Base-by-base conservation (phyloP, 1,140 invertebrate genomes). In the Nomia melanderi region DNA sequence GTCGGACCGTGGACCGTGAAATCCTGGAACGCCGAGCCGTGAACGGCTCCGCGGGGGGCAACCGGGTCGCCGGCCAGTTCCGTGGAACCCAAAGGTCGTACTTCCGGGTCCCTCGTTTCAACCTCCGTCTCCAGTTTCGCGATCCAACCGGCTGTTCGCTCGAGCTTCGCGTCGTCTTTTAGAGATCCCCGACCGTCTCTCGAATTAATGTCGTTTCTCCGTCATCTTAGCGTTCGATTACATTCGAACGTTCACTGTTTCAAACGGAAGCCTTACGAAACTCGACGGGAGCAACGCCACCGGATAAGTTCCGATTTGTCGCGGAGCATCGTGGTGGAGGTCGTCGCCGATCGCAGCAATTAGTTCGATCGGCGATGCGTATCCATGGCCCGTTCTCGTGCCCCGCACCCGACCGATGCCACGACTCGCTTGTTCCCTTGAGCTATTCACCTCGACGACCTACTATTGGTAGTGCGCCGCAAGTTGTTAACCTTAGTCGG, bases 401-500 rank as follows among this genome's bases (percentile, higher is more conserved):
- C 47, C 20, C 6, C 27, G 9, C 39, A 50, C 56, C 27, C 20
- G 33, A 36, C 33, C 36, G 27, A 71, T 78, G 31, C 79, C 59
- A n/a, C n/a, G 14, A 4, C 20, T 60, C 60, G 47, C 57, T 44
- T 44, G 78, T 77, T 77, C 44, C 59, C 33, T 63, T 41, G 47
- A 59, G 29, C 54, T 41, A n/a, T 64, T 36, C 72, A 39, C 47
- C 80, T 67, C 70, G 59, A 14, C 79, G 82, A 84, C 81, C 81
- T 69, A 84, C 77, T 84, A 72, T 70, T 69, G 67, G 17, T 83
- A 84, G 44, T 69, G 56, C 66, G 53, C 17, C 77, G 64, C 72
- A 72, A 83, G 81, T 83, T 80, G 84, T 81, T 84, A 87, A 81
- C 72, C 78, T 76, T 83, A 84, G 73, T 53, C 78, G 72, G 82